Base-by-base conservation (phyloP, 1,140 invertebrate species). In the Pollicipes pollicipes region DNA sequence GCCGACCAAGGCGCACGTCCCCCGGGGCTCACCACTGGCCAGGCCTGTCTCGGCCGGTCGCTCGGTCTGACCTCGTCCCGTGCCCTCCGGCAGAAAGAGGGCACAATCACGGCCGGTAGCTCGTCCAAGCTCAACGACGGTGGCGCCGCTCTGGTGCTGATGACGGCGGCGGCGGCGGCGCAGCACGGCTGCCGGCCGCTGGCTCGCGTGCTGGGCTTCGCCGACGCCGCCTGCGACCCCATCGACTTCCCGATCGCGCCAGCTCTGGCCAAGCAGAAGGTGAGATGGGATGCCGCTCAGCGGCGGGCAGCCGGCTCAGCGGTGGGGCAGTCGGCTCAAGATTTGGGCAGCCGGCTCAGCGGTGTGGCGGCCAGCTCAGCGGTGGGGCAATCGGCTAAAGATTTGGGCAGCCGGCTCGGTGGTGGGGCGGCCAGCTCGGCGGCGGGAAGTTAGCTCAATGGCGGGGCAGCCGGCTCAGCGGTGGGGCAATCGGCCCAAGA, bases 191-290 rank as follows among this genome's bases (percentile, higher is more conserved):
- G 88, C 0, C 95, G 89, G 77, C 95, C 96, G 3, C 79, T 99
- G 68, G 97, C 95, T 3, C 83, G 88, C 78, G 84, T 98, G 77
- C 83, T 97, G 69, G 90, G 87, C 75, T 99, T 93, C 83, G 88
- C 90, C 75, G 97, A 99, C 85, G 95, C 94, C 64, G 96, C 91
- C 68, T 91, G 90, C 71, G 93, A 95, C 76, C 97, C 97, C 3
- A 94, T 97, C 77, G 97, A 99, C 81, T 99, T 99, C 78, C 92
- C 95, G 0, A 90, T 95, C 78, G 96, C 97, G n/a, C 97, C 97
- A 31, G 88, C 91, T 13, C 81, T 90, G 74, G 93, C 93, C 63
- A 87, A 97, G 71, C 90, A 90, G 45, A 93, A 91, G 76, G 87
- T 88, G 78, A 77, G 70, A 35, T n/a, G 26, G 31, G 29, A n/a